phyloP scores from a whole-genome alignment of 2,888 invertebrate genomes.

The Amorpha juglandis region DNA sequence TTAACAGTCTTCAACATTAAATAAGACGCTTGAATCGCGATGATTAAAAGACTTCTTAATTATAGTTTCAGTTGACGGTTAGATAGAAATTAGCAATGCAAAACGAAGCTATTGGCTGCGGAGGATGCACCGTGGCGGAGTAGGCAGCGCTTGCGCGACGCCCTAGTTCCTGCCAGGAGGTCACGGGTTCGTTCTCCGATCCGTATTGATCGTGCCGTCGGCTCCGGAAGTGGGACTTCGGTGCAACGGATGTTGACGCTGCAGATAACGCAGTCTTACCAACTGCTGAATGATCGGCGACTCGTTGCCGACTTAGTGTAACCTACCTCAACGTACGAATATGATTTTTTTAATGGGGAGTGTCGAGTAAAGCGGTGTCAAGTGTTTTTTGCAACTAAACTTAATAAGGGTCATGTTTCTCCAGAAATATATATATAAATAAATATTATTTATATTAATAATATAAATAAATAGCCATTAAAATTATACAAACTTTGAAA shows the following conservation, averaged over 20 bases:
- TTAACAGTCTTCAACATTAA: no score
- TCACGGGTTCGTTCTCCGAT: constrained; percentile 83
- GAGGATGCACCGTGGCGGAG: constrained; percentile 66
- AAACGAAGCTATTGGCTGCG: constrained; percentile 48
- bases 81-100: constrained; percentile 67
- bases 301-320: background rate
- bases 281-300: constrained; percentile 17
- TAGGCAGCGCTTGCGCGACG: constrained; percentile 78
- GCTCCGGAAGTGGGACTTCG: constrained; percentile 75
- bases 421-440: background rate
- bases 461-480: background rate
- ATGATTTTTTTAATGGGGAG: background rate
- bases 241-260: constrained; percentile 69
- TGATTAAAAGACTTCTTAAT: background rate
- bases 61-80: constrained; percentile 1
- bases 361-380: background rate
- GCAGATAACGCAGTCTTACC: constrained; percentile 58
- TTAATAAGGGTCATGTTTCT: background rate
- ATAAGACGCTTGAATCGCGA: no score
- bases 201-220: constrained; percentile 73
- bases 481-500: no score
- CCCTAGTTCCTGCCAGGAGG: constrained; percentile 76
- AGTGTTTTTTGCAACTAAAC: background rate
- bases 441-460: background rate
- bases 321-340: constrained; percentile 16